A percentile compares a stretch with the other conserved stretches of the same genome.
phyloP scores from a whole-genome alignment of 53 echinoderm and acorn worm genomes.

The Stichopus horrens region DNA sequence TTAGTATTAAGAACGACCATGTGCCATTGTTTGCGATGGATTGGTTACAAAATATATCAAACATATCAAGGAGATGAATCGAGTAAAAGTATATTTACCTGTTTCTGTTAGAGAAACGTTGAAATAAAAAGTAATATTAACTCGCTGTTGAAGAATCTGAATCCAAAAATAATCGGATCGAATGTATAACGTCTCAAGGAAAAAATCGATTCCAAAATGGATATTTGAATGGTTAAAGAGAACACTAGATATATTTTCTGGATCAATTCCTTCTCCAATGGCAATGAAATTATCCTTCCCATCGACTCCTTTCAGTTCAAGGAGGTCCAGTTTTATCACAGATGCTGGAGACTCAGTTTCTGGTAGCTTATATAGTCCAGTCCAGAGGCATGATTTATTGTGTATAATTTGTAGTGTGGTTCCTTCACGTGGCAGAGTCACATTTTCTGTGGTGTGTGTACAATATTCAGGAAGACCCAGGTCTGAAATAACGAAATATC shows the following conservation, averaged over 20 bases:
- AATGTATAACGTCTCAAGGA: slow-evolving; percentile 4
- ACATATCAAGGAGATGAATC: too few relatives aligned
- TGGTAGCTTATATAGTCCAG: neutral
- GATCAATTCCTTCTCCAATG: slow-evolving; percentile 19
- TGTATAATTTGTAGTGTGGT: neutral
- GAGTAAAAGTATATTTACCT: neutral
- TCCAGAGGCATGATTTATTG: neutral
- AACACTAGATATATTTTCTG: slow-evolving; percentile 6
- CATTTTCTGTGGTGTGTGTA: neutral
- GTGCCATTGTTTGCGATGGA: too few relatives aligned
- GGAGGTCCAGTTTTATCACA: neutral
- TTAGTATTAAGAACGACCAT: too few relatives aligned
- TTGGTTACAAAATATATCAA: too few relatives aligned
- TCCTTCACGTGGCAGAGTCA: neutral
- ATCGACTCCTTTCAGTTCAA: slow-evolving; percentile 6
- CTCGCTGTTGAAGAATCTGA: slow-evolving; percentile 15
- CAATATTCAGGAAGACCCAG: neutral
- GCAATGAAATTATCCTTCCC: slow-evolving; percentile 18
- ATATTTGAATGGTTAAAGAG: slow-evolving; percentile 36
- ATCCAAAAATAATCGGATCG: slow-evolving; percentile 4
- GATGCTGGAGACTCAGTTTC: neutral
- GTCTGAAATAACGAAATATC: neutral
- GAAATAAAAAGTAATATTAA: neutral
- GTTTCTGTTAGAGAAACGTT: neutral
- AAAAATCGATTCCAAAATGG: slow-evolving; percentile 6